Evolutionary conservation across 2,797 vertebrate genomes (phyloP), one percentile per base, ranked within the genome.

Genomic region (Megalops cyprinoides): DNA sequence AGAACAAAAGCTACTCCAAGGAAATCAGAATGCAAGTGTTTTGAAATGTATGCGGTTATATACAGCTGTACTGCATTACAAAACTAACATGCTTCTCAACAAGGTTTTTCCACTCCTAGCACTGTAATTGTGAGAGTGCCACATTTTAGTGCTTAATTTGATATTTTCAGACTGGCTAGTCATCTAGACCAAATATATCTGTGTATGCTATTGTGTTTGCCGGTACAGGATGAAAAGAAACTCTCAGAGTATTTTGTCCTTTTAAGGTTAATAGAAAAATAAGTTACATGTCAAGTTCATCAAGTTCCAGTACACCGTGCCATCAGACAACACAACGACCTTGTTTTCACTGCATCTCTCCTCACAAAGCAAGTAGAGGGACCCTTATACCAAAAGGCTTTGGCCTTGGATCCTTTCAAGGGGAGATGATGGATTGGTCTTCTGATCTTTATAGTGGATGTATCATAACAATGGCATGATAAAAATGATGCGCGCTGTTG

Each of bases 251-350:
- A 10, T 71, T 39, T 71, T 42, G 39, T 44, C 39, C 39, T 12
- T 71, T 44, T n/a, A 71, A 71, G 39, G 67, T 71, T 71, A 71
- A 71, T 71, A 44, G 67, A 71, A 71, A 71, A n/a, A 71, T 71
- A 44, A 71, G 44, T 71, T 71, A 71, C 67, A 71, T 71, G 37
- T 71, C 67, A 42, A 71, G 25, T 71, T 23, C 67, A 71, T 42
- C 20, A 71, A 39, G n/a, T 44, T 18, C 39, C 67, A 71, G 44
- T 71, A n/a, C 39, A 71, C 44, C 18, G 20, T 71, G 37, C 67
- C 67, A 69, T 20, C 67, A 44, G 37, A 23, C 67, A 71, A 15
- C 6, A 71, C 20, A 8, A 20, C 39, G 62, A 37, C n/a, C 1
- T 44, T 42, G 39, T 71, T 71, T 69, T 42, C 39, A 44, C 28